Conservation (phyloP, 2,113 vertebrate species). For the Falcunculus frontatus region DNA sequence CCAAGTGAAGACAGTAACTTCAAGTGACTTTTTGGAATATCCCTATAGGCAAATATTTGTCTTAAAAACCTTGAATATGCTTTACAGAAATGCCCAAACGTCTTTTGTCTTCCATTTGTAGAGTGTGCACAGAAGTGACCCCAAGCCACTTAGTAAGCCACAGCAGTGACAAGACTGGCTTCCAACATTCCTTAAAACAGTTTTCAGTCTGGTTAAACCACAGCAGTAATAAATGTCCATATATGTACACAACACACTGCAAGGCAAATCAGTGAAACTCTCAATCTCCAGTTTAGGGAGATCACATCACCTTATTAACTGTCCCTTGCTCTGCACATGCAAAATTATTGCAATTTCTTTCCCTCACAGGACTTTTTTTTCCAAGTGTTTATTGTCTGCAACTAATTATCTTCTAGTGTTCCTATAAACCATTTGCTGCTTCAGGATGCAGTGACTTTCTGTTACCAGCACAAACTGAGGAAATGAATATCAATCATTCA, state of each 20-base stretch:
- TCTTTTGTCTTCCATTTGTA: background rate
- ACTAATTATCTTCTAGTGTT: background rate
- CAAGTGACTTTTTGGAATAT: background rate
- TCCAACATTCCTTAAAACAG: background rate
- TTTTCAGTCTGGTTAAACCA: background rate
- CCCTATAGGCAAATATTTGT: background rate
- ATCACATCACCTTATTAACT: background rate
- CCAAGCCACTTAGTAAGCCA: background rate
- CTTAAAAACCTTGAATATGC: background rate
- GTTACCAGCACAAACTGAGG: background rate
- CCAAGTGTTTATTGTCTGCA: background rate
- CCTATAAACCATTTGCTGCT: background rate
- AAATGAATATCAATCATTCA: slow-evolving; percentile 8
- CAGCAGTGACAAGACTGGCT: background rate
- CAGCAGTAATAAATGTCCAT: background rate
- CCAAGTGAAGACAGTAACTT: background rate
- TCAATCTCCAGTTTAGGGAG: background rate
- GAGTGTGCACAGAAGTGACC: background rate
- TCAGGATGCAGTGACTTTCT: background rate
- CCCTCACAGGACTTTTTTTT: background rate
- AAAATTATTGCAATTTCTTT: background rate
- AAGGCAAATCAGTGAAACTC: background rate
- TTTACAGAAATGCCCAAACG: background rate
- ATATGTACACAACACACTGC: background rate
- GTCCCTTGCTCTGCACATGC: background rate